A percentile compares a stretch with the other conserved stretches of the same genome.
These are phyloP conservation scores for Thamnophis sirtalis DNA, from an alignment of 2,113 vertebrate genomes.

Conservation along the genomic window DNA sequence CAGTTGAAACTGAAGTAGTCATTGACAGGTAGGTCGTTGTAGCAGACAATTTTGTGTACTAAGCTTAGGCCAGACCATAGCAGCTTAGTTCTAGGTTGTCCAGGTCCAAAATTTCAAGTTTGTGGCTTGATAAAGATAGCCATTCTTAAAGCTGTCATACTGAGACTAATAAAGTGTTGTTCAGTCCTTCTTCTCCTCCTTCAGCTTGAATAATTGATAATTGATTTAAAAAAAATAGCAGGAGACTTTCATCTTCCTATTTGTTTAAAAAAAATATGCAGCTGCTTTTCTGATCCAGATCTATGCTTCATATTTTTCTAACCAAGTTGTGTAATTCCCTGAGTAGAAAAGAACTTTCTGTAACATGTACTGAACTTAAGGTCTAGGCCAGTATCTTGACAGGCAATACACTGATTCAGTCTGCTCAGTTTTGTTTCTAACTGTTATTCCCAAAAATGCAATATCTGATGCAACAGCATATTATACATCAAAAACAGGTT, in stretches of 20 bases:
- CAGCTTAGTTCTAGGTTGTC: too few relatives aligned
- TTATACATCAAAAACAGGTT: background rate
- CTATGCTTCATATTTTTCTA: background rate
- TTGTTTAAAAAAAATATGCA: background rate
- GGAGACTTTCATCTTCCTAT: background rate
- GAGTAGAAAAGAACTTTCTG: background rate
- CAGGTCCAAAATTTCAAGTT: too few relatives aligned
- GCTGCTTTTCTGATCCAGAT: background rate
- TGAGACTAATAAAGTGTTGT: background rate
- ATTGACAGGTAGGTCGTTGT: too few relatives aligned
- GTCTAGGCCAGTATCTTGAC: background rate
- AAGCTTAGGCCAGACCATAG: too few relatives aligned
- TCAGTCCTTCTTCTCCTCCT: background rate
- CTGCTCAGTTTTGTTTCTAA: constrained; percentile 16
- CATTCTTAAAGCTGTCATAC: background rate
- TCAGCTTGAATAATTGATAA: background rate
- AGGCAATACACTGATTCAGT: constrained; percentile 15
- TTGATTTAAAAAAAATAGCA: constrained; percentile 9
- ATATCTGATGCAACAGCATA: constrained; percentile 13
- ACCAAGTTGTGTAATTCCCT: background rate
- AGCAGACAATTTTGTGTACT: too few relatives aligned
- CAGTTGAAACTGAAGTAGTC: too few relatives aligned
- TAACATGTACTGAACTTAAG: constrained; percentile 7
- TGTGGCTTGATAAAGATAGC: background rate
- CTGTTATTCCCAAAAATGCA: constrained; percentile 7